Evolutionary conservation across 2,888 invertebrate genomes (phyloP).

Genomic region (Agrenia bidenticulata): DNA sequence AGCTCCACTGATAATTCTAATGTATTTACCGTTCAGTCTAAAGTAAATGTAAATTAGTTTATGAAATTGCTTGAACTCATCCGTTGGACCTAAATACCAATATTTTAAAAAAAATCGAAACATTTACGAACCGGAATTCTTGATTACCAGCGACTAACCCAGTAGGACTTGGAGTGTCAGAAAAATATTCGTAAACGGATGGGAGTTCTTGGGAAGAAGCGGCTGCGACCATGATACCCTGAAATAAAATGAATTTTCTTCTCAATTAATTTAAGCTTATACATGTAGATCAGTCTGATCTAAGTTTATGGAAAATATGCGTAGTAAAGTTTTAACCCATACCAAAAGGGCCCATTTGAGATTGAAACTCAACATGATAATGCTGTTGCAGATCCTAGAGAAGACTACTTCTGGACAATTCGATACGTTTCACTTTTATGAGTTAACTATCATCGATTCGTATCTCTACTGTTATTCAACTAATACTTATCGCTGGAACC

Average conservation of each 20-base stretch:
- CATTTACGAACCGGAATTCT: conserved; percentile 54
- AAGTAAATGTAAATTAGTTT: background rate
- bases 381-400: no score
- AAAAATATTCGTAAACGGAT: conserved; percentile 59
- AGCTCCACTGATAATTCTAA: conserved; percentile 61
- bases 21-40: conserved; percentile 58
- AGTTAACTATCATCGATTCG: no score
- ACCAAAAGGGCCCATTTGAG: background rate
- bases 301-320: background rate
- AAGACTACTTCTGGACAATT: no score
- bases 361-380: no score
- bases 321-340: background rate
- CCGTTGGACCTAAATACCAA: no score
- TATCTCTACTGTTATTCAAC: no score
- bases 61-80: no score
- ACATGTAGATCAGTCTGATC: no score
- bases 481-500: no score
- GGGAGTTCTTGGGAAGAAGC: conserved; percentile 44
- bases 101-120: conserved; percentile 3
- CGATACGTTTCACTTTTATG: no score
- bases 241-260: background rate
- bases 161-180: conserved; percentile 55
- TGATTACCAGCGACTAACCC: conserved; percentile 55
- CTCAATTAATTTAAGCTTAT: no score
- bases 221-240: background rate